Percentiles rank a stretch among this genome's conserved stretches.
Conservation (phyloP, 1,140 invertebrate genomes). For the Aphaenogaster rudis region DNA sequence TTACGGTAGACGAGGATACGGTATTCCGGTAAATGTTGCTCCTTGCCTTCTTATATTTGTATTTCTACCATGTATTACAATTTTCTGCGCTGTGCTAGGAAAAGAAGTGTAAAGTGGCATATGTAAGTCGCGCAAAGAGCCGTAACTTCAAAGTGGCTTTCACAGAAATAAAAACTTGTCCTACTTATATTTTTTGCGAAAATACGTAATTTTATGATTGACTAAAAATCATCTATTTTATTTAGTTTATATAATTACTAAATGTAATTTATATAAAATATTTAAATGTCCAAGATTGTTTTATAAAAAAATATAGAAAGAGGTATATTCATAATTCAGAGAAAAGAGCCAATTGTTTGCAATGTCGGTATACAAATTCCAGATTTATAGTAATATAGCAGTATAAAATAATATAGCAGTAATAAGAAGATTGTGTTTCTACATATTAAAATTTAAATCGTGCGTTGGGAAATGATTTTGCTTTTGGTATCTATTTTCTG, state of each 20-base stretch:
- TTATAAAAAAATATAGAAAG: neutral
- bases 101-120: conserved; percentile 18
- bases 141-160: neutral
- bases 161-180: conserved; percentile 14
- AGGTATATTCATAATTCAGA: neutral
- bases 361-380: neutral
- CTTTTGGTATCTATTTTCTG: neutral
- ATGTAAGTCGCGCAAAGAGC: neutral
- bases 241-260: neutral
- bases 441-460: neutral
- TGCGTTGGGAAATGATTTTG: neutral
- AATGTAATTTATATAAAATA: neutral
- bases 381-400: neutral
- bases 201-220: neutral
- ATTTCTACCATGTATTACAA: conserved; percentile 5
- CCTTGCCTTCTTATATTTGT: neutral
- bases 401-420: neutral
- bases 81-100: neutral
- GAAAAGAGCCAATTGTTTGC: neutral
- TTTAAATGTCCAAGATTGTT: neutral
- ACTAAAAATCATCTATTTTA: conserved; percentile 12
- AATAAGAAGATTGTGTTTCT: neutral
- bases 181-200: neutral
- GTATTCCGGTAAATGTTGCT: neutral
- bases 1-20: neutral